Conservation (phyloP, 30 jellyfish, hydroid and myxozoan species). For the Nemopilema nomurai region DNA sequence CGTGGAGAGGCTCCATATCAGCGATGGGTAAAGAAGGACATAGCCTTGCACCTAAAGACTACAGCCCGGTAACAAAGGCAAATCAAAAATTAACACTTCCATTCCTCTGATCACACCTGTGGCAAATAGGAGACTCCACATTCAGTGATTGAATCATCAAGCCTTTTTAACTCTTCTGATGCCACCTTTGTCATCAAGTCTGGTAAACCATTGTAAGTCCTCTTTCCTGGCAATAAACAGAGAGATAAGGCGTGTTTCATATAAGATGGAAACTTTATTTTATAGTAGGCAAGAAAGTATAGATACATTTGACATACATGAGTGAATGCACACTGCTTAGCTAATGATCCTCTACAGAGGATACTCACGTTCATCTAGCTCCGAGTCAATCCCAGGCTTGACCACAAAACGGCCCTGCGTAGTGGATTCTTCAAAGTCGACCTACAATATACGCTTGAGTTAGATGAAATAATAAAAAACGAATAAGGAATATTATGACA, state of each 20-base stretch:
- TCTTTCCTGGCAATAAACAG: constrained; percentile 59
- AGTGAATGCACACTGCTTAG: background rate
- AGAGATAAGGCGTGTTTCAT: no score
- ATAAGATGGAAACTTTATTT: no score
- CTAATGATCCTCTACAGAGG: background rate
- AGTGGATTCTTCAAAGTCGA: constrained; percentile 89
- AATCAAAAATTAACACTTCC: background rate
- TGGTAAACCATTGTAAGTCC: constrained; percentile 94
- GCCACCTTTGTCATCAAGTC: constrained; percentile 94
- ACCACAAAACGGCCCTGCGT: constrained; percentile 81
- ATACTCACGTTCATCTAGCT: constrained; percentile 82
- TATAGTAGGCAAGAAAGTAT: background rate
- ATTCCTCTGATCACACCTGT: constrained; percentile 56
- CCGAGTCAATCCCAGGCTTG: constrained; percentile 89
- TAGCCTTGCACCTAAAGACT: no score
- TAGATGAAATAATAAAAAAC: no score
- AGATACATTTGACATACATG: background rate
- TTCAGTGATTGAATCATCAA: constrained; percentile 82
- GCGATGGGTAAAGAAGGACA: no score
- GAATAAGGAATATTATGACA: no score
- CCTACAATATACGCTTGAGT: no score
- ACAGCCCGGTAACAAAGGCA: background rate
- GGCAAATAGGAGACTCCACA: constrained; percentile 98
- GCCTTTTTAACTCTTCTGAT: constrained; percentile 76
- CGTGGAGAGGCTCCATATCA: no score